Conservation (phyloP, 2,888 invertebrate genomes). For the Apodemia hepburni region DNA sequence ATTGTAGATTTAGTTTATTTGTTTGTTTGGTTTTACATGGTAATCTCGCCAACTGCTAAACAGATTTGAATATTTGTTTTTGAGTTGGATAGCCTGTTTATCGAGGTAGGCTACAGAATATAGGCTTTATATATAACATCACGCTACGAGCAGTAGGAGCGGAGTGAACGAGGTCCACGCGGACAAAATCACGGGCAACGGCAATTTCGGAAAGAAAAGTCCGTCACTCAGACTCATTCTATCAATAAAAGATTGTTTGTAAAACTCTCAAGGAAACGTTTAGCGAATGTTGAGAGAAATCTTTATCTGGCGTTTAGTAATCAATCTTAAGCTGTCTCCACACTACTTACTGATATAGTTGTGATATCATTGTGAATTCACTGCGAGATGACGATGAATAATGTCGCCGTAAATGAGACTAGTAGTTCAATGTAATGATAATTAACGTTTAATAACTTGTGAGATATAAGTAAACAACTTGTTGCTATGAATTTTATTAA, state of each 20-base stretch:
- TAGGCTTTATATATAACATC: too few relatives aligned
- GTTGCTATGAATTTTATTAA: neutral
- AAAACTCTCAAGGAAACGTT: constrained; percentile 44
- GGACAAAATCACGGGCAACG: too few relatives aligned
- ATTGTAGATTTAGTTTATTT: too few relatives aligned
- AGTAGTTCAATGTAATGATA: constrained; percentile 7
- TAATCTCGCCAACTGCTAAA: too few relatives aligned
- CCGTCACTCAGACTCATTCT: constrained; percentile 31
- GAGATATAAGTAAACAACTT: neutral
- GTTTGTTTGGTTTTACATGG: too few relatives aligned
- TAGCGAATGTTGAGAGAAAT: constrained; percentile 37
- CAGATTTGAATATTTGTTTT: too few relatives aligned
- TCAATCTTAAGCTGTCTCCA: neutral
- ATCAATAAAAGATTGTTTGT: constrained; percentile 42
- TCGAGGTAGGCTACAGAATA: too few relatives aligned
- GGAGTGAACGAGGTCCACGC: too few relatives aligned
- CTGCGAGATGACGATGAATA: too few relatives aligned
- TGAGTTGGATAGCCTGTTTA: too few relatives aligned
- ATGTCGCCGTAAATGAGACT: neutral
- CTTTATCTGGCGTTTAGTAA: constrained; percentile 7
- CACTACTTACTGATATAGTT: neutral
- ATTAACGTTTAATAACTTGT: neutral
- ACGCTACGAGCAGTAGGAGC: too few relatives aligned
- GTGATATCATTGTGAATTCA: neutral
- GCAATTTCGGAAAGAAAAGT: too few relatives aligned